A percentile compares a stretch with the other conserved stretches of the same genome.
Conservation (phyloP, 2,797 vertebrate species). For the Parauchenoglanis ngamensis region DNA sequence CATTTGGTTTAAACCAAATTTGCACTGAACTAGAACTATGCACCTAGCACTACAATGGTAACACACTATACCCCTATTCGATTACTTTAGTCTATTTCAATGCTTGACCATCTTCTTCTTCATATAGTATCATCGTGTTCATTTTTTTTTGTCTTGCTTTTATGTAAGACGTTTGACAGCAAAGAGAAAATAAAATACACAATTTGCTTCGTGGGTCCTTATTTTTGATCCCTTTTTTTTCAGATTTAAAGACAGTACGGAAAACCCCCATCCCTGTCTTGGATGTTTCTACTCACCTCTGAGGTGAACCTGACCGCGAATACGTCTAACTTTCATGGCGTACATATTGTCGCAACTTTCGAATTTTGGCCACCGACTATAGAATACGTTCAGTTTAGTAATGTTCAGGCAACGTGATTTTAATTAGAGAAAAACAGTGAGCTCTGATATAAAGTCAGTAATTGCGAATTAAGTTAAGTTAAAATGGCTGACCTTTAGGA, state of each 20-base stretch:
- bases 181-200: not conserved
- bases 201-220: not conserved
- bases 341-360: not conserved
- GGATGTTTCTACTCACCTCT: not conserved
- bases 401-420: not conserved
- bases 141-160: not conserved
- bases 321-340: not conserved
- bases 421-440: not conserved
- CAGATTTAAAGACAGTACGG: not conserved
- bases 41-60: too few relatives aligned
- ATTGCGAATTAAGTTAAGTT: not conserved
- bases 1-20: too few relatives aligned
- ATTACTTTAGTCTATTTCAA: not conserved
- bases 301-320: too few relatives aligned
- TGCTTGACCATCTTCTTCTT: not conserved
- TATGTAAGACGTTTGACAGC: not conserved
- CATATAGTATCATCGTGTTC: not conserved
- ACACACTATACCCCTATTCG: not conserved
- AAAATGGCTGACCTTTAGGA: not conserved
- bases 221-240: not conserved
- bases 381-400: not conserved
- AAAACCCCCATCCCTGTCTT: not conserved
- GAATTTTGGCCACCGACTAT: not conserved
- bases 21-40: too few relatives aligned
- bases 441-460: not conserved